Percentiles rank a stretch among this genome's conserved stretches.
phyloP scores from a whole-genome alignment of 2,113 vertebrate species.

The Gadus chalcogrammus region DNA sequence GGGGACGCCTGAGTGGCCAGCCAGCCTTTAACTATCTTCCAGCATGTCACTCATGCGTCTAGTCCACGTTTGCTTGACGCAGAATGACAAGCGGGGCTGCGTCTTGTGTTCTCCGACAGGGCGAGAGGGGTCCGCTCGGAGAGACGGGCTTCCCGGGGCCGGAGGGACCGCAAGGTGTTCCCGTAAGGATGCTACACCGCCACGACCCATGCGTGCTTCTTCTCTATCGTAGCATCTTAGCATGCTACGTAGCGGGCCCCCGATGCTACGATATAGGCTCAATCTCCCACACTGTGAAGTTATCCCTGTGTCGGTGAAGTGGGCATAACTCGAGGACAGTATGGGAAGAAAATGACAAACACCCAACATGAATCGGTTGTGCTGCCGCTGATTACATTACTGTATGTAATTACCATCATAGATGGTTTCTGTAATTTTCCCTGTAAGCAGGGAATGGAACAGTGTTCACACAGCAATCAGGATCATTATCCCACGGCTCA shows the following conservation, averaged over 20 bases:
- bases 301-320: background rate
- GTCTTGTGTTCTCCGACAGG: conserved; percentile 74
- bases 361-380: conserved; percentile 37
- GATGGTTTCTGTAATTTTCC: conserved; percentile 60
- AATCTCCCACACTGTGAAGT: background rate
- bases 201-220: too few relatives aligned
- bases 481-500: conserved; percentile 62
- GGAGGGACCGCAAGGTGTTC: conserved; percentile 86
- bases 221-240: too few relatives aligned
- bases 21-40: conserved; percentile 56
- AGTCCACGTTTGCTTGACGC: conserved; percentile 38
- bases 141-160: conserved; percentile 94
- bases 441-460: conserved; percentile 60
- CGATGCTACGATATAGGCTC: background rate
- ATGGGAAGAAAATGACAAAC: conserved; percentile 33
- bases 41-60: conserved; percentile 61
- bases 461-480: conserved; percentile 60
- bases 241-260: too few relatives aligned
- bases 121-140: conserved; percentile 90
- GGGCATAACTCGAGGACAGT: conserved; percentile 39
- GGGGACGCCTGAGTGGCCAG: too few relatives aligned
- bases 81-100: conserved; percentile 46
- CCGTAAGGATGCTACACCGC: conserved; percentile 75
- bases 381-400: conserved; percentile 55
- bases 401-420: conserved; percentile 64